phyloP scores from a whole-genome alignment of 1,140 invertebrate species.

The Drosophila obscura region DNA sequence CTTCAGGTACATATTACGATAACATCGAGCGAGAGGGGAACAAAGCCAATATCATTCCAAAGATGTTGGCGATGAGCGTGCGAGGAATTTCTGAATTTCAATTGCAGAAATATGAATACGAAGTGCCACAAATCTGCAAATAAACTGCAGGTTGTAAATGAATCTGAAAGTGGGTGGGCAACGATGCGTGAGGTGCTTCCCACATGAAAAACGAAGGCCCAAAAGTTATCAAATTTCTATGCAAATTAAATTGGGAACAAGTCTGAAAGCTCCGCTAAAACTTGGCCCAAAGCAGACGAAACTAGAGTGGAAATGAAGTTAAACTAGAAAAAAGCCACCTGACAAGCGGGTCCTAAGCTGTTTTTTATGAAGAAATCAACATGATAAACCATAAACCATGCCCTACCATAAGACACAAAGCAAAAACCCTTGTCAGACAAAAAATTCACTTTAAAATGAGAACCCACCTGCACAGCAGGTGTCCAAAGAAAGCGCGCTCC shows the following conservation, averaged over 20 bases:
- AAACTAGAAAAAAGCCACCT: no score
- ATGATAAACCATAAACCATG: not conserved
- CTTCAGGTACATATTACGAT: slow-evolving; percentile 39
- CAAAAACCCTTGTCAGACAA: slow-evolving; percentile 3
- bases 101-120: slow-evolving; percentile 9
- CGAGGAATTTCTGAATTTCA: slow-evolving; percentile 34
- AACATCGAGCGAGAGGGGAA: slow-evolving; percentile 2
- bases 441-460: slow-evolving; percentile 1
- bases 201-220: slow-evolving; percentile 1
- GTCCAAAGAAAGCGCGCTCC: slow-evolving; percentile 7
- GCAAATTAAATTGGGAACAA: no score
- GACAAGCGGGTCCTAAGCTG: no score
- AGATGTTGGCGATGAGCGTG: slow-evolving; percentile 27
- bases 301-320: no score
- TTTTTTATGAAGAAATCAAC: no score
- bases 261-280: no score
- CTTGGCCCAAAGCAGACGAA: no score
- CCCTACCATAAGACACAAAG: not conserved
- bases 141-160: slow-evolving; percentile 7
- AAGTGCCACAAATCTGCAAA: slow-evolving; percentile 4
- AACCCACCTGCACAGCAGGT: slow-evolving; percentile 10
- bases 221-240: no score
- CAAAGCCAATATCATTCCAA: slow-evolving; percentile 41
- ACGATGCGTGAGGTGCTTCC: not conserved
- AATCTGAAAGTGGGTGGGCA: not conserved